These are phyloP conservation scores for Gila orcuttii DNA, from an alignment of 2,113 vertebrate species.

Conservation along the genomic window DNA sequence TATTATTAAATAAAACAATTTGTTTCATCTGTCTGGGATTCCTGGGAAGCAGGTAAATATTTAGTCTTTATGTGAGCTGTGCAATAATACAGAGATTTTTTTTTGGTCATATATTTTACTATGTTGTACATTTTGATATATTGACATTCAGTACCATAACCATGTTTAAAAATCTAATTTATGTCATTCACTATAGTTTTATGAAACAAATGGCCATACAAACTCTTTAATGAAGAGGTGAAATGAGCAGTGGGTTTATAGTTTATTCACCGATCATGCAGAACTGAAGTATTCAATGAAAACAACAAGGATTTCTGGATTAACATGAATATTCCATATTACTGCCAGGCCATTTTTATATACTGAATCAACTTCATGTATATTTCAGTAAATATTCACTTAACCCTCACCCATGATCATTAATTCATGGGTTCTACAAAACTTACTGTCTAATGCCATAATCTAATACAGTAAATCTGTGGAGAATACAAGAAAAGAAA, in stretches of 20 bases:
- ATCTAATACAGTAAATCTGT: slow-evolving; percentile 32
- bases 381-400: slow-evolving; percentile 51
- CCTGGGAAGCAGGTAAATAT: neutral
- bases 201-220: neutral
- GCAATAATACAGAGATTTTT: neutral
- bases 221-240: neutral
- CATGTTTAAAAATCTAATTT: neutral
- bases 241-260: neutral
- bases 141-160: neutral
- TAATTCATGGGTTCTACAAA: slow-evolving; percentile 46
- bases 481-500: slow-evolving; percentile 4
- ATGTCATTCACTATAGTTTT: neutral
- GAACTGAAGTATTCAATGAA: slow-evolving; percentile 24
- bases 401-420: slow-evolving; percentile 43
- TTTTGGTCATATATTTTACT: neutral
- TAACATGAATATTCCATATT: slow-evolving; percentile 38
- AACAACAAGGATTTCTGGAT: neutral
- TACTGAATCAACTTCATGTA: slow-evolving; percentile 9
- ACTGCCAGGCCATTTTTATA: slow-evolving; percentile 23
- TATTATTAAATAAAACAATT: too few species aligned
- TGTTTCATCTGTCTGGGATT: too few species aligned
- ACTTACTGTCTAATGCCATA: slow-evolving; percentile 38
- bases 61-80: neutral
- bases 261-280: slow-evolving; percentile 8
- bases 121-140: neutral